Evolutionary conservation across 1,140 invertebrate species (phyloP).

Genomic region (Diorhabda elongata): DNA sequence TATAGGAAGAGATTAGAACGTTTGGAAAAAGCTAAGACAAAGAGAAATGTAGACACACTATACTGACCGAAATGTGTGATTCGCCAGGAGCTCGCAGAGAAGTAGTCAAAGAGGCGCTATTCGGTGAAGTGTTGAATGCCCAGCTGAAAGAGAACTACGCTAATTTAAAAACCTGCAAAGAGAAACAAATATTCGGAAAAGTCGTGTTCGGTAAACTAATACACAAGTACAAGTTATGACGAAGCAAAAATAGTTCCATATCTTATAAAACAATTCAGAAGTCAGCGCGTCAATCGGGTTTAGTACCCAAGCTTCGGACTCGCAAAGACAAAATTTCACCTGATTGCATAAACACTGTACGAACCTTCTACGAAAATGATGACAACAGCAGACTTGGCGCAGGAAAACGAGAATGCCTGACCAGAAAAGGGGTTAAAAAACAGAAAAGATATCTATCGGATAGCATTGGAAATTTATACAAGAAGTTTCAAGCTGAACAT

Average conservation of each 20-base stretch:
- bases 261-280: neutral
- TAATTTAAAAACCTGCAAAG: slow-evolving; percentile 8
- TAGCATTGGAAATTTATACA: too few relatives aligned
- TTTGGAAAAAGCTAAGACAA: neutral
- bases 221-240: neutral
- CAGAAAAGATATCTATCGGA: too few relatives aligned
- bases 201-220: neutral
- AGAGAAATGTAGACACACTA: neutral
- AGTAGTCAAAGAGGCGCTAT: slow-evolving; percentile 12
- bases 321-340: too few relatives aligned
- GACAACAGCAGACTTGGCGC: too few relatives aligned
- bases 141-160: slow-evolving; percentile 7
- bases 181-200: slow-evolving; percentile 15
- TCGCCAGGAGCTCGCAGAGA: neutral
- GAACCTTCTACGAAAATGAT: too few relatives aligned
- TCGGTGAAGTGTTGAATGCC: neutral
- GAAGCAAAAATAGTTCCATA: slow-evolving; percentile 5
- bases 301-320: too few relatives aligned
- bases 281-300: too few relatives aligned
- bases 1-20: slow-evolving; percentile 3
- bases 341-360: too few relatives aligned
- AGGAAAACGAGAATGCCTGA: too few relatives aligned
- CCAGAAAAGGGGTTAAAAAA: too few relatives aligned
- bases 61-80: neutral
- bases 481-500: too few relatives aligned